These are phyloP conservation scores for Pemphigus obesinymphae DNA, from an alignment of 1,140 invertebrate species.

Conservation along the genomic window DNA sequence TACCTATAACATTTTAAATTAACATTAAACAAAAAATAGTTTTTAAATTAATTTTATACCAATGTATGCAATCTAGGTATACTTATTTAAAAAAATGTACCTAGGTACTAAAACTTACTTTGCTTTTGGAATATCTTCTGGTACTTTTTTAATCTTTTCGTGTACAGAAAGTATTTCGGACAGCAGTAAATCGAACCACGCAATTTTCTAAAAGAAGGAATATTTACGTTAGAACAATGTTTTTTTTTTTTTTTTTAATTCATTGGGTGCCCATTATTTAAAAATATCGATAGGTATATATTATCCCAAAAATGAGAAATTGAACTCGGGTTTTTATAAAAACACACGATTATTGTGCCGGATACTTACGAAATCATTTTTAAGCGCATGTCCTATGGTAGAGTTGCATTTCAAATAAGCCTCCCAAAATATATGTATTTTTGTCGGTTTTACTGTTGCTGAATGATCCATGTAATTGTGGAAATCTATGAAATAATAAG, in stretches of 20 bases:
- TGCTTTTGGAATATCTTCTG: constrained; percentile 57
- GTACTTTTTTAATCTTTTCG: constrained; percentile 57
- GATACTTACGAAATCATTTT: constrained; percentile 34
- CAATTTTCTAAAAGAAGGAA: constrained; percentile 58
- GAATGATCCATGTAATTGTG: constrained; percentile 19
- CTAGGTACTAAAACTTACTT: constrained; percentile 39
- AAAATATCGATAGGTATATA: too few species aligned
- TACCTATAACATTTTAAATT: too few species aligned
- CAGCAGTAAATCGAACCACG: constrained; percentile 62
- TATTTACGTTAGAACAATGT: too few species aligned
- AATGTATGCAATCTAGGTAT: too few species aligned
- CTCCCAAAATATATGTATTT: constrained; percentile 26
- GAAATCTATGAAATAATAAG: neutral
- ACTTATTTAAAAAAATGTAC: too few species aligned
- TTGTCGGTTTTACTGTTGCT: neutral
- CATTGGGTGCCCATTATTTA: too few species aligned
- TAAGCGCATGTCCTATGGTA: neutral
- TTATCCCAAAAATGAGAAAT: too few species aligned
- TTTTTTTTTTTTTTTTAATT: too few species aligned
- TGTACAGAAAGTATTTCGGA: constrained; percentile 59
- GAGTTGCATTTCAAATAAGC: constrained; percentile 17
- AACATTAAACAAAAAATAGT: too few species aligned
- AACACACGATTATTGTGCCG: neutral
- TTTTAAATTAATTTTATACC: too few species aligned
- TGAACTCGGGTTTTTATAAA: too few species aligned